Base-by-base conservation (phyloP, 2,888 invertebrate genomes). In the Achlya flavicornis region DNA sequence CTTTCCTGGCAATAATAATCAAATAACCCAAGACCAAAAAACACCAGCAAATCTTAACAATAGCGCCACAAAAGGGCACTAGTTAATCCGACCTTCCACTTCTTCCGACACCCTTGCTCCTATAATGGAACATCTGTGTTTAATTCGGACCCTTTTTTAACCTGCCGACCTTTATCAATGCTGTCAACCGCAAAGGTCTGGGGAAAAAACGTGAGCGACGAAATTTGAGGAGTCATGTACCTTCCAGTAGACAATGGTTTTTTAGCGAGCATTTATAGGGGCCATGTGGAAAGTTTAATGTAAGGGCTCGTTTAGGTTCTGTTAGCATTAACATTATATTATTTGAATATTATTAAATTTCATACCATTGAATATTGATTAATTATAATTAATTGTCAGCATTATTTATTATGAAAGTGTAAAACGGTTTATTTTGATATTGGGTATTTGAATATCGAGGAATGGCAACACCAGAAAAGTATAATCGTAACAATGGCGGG, bases 91-190 rank as follows among this genome's bases (percentile, higher is more conserved):
- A 48, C 63, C 46, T 43, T 63, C 12, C 14, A 57, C 65, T 59
- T 60, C 63, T 59, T 14, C 60, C 41, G n/a, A 60, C 60, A 66
- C 73, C 70, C 70, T 60, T 68, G 67, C 57, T 63, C 58, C 61
- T 58, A 70, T 79, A 77, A 77, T 77, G 77, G 79, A 77, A 79
- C 77, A 77, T 73, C 69, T 79, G 72, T 77, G 79, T 79, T 64
- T 68, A 67, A 69, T 62, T 63, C 67, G 64, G 66, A 66, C 67
- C 68, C 67, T 77, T 76, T 76, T 69, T 68, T 16, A 38, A 57
- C 65, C 46, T 57, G 64, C 46, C 63, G 65, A 76, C 76, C 79
- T 68, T 61, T 67, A 65, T 76, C 79, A 76, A 69, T 66, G 64
- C 75, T 79, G 79, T 79, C 76, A 78, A 69, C 79, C 73, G 66